Conservation (phyloP, 2,888 invertebrate genomes). For the Xanthia togata region DNA sequence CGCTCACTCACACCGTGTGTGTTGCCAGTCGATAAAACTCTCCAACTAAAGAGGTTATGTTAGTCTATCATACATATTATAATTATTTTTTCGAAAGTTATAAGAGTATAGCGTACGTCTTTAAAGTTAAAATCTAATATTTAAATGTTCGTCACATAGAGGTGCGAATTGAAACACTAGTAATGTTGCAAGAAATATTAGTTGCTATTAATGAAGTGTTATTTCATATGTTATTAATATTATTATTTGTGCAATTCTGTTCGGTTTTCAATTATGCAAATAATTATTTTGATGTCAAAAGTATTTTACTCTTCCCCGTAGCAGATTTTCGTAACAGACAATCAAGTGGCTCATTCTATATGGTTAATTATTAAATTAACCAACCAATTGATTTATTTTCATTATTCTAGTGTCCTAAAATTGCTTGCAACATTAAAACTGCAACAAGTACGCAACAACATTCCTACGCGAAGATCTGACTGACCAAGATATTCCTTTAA, state of each 20-base stretch:
- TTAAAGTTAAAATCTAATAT: constrained; percentile 73
- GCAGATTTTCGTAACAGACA: neutral
- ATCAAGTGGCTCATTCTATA: neutral
- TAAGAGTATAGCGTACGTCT: constrained; percentile 64
- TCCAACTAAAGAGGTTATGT: constrained; percentile 46
- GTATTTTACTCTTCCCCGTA: neutral
- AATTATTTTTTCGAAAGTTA: constrained; percentile 57
- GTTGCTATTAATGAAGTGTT: neutral
- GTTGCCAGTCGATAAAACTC: constrained; percentile 73
- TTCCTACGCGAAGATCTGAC: constrained; percentile 48
- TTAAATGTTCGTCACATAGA: constrained; percentile 71
- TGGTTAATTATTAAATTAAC: neutral
- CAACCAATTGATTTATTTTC: neutral
- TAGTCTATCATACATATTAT: constrained; percentile 53
- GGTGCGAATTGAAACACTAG: constrained; percentile 42
- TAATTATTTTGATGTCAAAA: neutral
- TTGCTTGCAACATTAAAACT: constrained; percentile 45
- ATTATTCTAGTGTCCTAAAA: constrained; percentile 1
- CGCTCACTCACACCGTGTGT: constrained; percentile 82
- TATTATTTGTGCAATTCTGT: too few species aligned
- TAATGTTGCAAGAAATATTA: constrained; percentile 52
- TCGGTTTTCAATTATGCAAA: neutral
- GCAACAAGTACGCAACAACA: constrained; percentile 57
- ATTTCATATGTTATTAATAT: neutral
- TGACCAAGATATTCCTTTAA: constrained; percentile 22